Percentiles rank a stretch among this genome's conserved stretches.
These are phyloP conservation scores for Melospiza georgiana DNA, from an alignment of 2,113 vertebrate genomes.

Conservation along the genomic window DNA sequence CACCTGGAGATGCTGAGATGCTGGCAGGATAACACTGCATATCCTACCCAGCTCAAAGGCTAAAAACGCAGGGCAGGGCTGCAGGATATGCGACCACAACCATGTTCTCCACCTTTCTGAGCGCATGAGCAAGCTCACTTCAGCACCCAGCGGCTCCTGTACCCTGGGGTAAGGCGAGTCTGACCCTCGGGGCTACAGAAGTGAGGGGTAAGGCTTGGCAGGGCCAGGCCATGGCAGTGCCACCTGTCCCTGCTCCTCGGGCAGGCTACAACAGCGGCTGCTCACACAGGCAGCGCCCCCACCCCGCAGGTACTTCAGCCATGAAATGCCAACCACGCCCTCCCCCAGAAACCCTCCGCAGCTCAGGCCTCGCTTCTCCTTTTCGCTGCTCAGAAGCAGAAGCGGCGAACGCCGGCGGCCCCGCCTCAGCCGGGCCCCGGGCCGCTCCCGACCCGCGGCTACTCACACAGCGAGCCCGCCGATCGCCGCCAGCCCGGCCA, in stretches of 20 bases:
- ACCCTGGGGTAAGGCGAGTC: accelerated
- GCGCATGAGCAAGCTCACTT: accelerated
- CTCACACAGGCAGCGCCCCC: not conserved
- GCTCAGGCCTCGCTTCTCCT: accelerated
- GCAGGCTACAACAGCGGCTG: accelerated
- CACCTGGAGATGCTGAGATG: accelerated
- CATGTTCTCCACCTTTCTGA: accelerated
- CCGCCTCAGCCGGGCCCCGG: not conserved
- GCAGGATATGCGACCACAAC: accelerated
- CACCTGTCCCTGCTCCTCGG: accelerated
- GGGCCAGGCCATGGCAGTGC: not conserved
- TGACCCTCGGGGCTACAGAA: not conserved
- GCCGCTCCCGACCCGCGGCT: not conserved
- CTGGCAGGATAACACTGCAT: accelerated
- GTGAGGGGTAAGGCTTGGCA: too few species aligned
- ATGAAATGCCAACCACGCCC: not conserved
- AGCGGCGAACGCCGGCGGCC: not conserved
- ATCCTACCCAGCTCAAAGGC: accelerated
- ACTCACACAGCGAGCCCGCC: not conserved
- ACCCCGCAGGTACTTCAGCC: not conserved
- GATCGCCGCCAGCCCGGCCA: not conserved
- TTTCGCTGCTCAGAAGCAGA: accelerated
- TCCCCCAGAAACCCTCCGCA: not conserved
- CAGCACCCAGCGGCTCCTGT: accelerated
- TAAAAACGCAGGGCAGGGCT: accelerated